Percentiles rank a stretch among this genome's conserved stretches.
Conservation (phyloP, 2,888 invertebrate species). For the Cotesia congregata region DNA sequence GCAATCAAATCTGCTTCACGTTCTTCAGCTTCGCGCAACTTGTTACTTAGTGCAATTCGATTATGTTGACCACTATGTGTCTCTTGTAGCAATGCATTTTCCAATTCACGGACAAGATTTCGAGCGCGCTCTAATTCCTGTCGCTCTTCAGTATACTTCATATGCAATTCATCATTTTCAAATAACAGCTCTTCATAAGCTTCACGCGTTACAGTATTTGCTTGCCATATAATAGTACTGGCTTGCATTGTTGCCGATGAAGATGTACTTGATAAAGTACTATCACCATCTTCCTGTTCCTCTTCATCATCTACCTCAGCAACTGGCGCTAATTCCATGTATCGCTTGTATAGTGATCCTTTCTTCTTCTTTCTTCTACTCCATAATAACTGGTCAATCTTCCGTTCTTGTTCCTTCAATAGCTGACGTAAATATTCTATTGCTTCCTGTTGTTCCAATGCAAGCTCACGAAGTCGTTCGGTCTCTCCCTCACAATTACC, state of each 20-base stretch:
- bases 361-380: conserved; percentile 61
- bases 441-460: conserved; percentile 63
- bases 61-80: conserved; percentile 64
- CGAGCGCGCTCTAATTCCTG: conserved; percentile 71
- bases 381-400: conserved; percentile 60
- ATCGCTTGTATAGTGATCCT: conserved; percentile 64
- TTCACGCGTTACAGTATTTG: conserved; percentile 58
- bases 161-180: conserved; percentile 60
- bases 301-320: conserved; percentile 66
- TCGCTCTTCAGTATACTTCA: conserved; percentile 64
- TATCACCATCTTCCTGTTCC: conserved; percentile 74
- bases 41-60: conserved; percentile 64
- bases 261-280: conserved; percentile 79
- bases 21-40: conserved; percentile 71
- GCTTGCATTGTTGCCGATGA: conserved; percentile 81
- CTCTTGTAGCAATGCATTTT: conserved; percentile 70
- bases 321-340: conserved; percentile 65
- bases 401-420: conserved; percentile 64
- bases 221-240: conserved; percentile 51
- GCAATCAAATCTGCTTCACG: conserved; percentile 75
- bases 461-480: conserved; percentile 62
- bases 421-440: conserved; percentile 64
- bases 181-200: conserved; percentile 68
- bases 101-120: conserved; percentile 71
- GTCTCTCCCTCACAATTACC: conserved; percentile 60